Evolutionary conservation across 2,113 vertebrate species (phyloP).

Genomic region (Nibea albiflora): DNA sequence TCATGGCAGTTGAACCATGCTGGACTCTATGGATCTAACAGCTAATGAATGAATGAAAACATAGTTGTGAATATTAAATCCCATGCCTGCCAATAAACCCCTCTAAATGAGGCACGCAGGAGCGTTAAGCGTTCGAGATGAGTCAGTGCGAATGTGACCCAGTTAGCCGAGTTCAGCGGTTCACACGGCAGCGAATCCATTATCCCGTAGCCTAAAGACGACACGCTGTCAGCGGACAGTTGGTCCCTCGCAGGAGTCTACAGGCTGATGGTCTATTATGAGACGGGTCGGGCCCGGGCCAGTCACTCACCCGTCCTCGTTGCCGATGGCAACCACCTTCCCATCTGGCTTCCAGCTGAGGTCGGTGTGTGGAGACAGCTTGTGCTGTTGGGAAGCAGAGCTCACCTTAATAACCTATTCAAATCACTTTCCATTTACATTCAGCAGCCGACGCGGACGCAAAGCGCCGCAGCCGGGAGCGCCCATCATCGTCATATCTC

Average conservation of each 20-base stretch:
- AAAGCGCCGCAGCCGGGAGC: not conserved
- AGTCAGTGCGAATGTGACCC: not conserved
- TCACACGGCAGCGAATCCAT: conserved; percentile 16
- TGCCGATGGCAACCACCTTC: conserved; percentile 92
- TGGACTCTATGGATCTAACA: too few species aligned
- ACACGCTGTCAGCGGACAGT: conserved; percentile 6
- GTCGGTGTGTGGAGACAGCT: conserved; percentile 93
- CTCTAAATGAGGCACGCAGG: not conserved
- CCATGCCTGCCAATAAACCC: too few species aligned
- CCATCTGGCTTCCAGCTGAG: conserved; percentile 96
- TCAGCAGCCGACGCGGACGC: not conserved
- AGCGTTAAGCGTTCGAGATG: not conserved
- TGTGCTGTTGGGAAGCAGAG: conserved; percentile 87
- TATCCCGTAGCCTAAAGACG: conserved; percentile 7
- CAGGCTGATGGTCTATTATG: not conserved
- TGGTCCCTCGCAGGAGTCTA: conserved; percentile 19
- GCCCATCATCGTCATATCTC: fast-evolving
- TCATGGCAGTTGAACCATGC: too few species aligned
- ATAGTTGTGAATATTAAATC: too few species aligned
- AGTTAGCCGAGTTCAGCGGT: not conserved
- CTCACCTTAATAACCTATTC: conserved; percentile 28
- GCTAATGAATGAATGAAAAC: too few species aligned
- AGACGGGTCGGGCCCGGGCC: not conserved
- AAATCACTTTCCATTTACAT: conserved; percentile 20
- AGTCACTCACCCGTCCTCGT: conserved; percentile 94